Base-by-base conservation (phyloP, 2,888 invertebrate species). In the Pheosia tremula region DNA sequence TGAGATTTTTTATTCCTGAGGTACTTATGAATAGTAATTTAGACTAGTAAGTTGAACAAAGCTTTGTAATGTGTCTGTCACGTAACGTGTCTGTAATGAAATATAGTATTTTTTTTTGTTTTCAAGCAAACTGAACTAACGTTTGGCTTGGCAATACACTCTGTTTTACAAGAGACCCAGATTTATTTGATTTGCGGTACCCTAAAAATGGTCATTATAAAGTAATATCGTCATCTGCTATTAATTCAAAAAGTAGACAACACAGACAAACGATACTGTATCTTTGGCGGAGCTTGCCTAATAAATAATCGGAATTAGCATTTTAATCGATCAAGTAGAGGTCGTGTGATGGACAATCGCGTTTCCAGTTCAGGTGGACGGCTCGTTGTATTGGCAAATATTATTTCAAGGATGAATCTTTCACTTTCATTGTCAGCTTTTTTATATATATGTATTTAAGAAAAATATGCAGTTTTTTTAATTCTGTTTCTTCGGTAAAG, bases 291-390 rank as follows among this genome's bases (percentile, higher is more conserved):
- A 72, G 77, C 78, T 81, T 82, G 80, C 72, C 69, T 78, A 79
- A 85, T 85, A 84, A 86, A 88, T 87, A 84, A 84, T 81, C 69
- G 76, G 80, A 82, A 89, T 90, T 88, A 81, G 74, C 87, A 90
- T 89, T 85, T 87, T 86, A 86, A 87, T 86, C 82, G 87, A 83
- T 80, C 80, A 81, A 83, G 73, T 77, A 82, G 88, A 90, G 90
- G 90, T 89, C 87, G 81, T 68, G 71, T 70, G 77, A 84, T 87
- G 83, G 88, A 88, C 86, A 84, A 82, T 81, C 83, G 76, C 76
- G 78, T 65, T 77, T 82, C 81, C 81, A 83, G 85, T 85, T 87
- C 86, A 84, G 80, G 82, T 77, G 79, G 75, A 73, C 71, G 64
- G 78, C 72, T 75, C 65, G 71, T 78, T 76, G 72, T 74, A 71